Evolutionary conservation across 2,797 vertebrate genomes (phyloP).

Genomic region (Tinamus major): DNA sequence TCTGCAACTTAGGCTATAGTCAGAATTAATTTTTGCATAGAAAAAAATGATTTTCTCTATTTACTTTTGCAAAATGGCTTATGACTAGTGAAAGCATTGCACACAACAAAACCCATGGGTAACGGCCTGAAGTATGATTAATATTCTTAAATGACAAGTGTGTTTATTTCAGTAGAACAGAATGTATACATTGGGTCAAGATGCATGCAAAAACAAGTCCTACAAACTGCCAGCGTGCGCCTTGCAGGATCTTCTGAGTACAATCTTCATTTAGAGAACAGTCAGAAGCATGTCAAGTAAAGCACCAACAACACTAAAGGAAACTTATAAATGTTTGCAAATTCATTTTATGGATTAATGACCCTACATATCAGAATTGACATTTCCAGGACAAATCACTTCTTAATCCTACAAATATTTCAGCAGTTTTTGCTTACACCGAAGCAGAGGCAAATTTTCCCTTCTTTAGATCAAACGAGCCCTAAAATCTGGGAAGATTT

Average conservation of each 20-base stretch:
- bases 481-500: slow-evolving; percentile 83
- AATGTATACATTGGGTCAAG: background rate
- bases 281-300: slow-evolving; percentile 21
- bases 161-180: slow-evolving; percentile 31
- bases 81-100: background rate
- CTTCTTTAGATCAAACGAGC: slow-evolving; percentile 79
- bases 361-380: slow-evolving; percentile 62
- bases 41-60: background rate
- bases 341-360: slow-evolving; percentile 68
- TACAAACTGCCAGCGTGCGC: background rate
- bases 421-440: slow-evolving; percentile 66
- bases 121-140: slow-evolving; percentile 45
- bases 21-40: background rate
- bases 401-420: slow-evolving; percentile 64
- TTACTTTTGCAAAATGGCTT: slow-evolving; percentile 1
- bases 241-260: background rate
- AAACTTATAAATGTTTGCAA: slow-evolving; percentile 61
- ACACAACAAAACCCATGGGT: slow-evolving; percentile 20
- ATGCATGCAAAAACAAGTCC: background rate
- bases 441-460: slow-evolving; percentile 72
- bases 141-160: slow-evolving; percentile 30
- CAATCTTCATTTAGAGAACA: slow-evolving; percentile 13
- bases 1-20: background rate
- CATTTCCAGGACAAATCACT: slow-evolving; percentile 68
- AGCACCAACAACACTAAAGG: slow-evolving; percentile 26